These are phyloP conservation scores for Bovichtus diacanthus DNA, from an alignment of 2,797 vertebrate genomes.

Conservation along the genomic window DNA sequence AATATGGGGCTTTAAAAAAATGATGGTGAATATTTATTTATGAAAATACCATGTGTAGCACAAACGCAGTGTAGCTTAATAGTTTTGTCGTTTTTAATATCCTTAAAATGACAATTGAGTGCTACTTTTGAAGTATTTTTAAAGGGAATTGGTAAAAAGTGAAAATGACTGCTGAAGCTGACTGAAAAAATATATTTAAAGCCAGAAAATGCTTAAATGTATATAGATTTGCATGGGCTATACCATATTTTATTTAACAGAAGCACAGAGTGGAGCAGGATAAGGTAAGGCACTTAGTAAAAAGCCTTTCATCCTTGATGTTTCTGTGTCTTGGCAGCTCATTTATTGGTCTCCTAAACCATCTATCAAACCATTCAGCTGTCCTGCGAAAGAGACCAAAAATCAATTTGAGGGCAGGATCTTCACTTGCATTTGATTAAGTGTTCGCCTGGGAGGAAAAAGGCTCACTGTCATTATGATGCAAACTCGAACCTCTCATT, in stretches of 20 bases:
- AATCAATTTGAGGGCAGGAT: slow-evolving; percentile 56
- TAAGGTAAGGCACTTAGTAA: slow-evolving; percentile 13
- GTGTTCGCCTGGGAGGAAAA: slow-evolving; percentile 26
- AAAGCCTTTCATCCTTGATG: slow-evolving; percentile 32
- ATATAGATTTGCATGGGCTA: too few relatives aligned
- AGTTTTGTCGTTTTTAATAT: background rate
- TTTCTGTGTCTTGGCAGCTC: slow-evolving; percentile 52
- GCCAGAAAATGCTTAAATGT: background rate
- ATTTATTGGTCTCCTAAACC: slow-evolving; percentile 57
- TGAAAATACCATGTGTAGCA: too few relatives aligned
- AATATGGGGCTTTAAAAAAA: too few relatives aligned
- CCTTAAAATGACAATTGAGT: background rate
- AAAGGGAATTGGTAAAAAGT: background rate
- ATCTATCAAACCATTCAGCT: slow-evolving; percentile 59
- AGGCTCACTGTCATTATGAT: slow-evolving; percentile 49
- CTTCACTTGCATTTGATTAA: slow-evolving; percentile 55
- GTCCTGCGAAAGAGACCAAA: slow-evolving; percentile 35
- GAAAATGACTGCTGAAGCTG: background rate
- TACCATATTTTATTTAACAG: background rate
- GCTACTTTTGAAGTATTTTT: background rate
- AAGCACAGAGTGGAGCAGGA: background rate
- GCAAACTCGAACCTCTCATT: slow-evolving; percentile 45
- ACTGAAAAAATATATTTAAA: background rate
- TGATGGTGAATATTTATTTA: too few relatives aligned
- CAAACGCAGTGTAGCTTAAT: background rate